phyloP scores from a whole-genome alignment of 1,140 invertebrate genomes.

The Nasonia vitripennis region DNA sequence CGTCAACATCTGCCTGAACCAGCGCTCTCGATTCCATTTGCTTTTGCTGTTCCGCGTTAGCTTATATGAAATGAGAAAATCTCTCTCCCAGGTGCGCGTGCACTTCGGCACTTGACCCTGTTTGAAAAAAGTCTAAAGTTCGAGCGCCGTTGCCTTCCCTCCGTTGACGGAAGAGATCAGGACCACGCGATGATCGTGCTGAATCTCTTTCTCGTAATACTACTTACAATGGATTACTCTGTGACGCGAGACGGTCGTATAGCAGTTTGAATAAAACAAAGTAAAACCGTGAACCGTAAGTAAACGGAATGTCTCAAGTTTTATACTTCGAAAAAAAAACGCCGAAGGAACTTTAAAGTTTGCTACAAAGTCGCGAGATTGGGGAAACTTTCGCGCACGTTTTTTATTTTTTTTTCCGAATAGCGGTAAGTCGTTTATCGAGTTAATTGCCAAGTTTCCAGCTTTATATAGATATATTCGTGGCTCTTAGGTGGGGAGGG shows the following conservation, averaged over 20 bases:
- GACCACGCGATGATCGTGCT: background rate
- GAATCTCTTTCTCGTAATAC: background rate
- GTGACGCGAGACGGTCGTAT: background rate
- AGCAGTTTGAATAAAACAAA: background rate
- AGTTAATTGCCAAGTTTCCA: constrained; percentile 44
- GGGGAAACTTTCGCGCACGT: constrained; percentile 13
- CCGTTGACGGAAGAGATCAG: background rate
- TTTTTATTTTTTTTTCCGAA: constrained; percentile 16
- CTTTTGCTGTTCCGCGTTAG: background rate
- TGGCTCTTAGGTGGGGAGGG: background rate
- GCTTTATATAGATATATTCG: constrained; percentile 10
- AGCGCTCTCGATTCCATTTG: background rate
- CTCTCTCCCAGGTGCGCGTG: background rate
- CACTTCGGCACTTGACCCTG: background rate
- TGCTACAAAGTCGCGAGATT: constrained; percentile 20
- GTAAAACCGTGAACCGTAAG: background rate
- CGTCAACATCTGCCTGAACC: background rate
- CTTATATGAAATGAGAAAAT: constrained; percentile 6
- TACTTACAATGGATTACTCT: background rate
- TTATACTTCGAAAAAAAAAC: background rate
- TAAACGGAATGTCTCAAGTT: background rate
- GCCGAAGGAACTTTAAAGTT: background rate
- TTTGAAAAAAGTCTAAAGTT: constrained; percentile 7
- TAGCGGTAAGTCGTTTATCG: constrained; percentile 33
- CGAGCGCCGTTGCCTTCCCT: too few species aligned